Percentiles rank a stretch among this genome's conserved stretches.
Evolutionary conservation across 2,113 vertebrate species (phyloP).

Genomic region (Gasterosteus aculeatus): DNA sequence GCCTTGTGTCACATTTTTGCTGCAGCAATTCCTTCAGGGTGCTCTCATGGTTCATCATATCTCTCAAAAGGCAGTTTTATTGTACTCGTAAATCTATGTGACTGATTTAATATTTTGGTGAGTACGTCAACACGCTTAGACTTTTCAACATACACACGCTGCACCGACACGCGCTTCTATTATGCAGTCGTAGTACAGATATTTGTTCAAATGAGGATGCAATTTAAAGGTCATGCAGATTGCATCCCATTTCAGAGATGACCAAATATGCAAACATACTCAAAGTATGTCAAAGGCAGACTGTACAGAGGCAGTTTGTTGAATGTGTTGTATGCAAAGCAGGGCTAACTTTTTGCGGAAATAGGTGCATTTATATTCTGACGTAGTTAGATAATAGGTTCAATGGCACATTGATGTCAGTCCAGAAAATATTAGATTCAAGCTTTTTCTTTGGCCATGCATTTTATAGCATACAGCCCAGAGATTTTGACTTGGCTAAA

Average conservation of each 20-base stretch:
- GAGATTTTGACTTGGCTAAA: not conserved
- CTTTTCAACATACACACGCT: not conserved
- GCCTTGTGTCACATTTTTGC: slow-evolving; percentile 66
- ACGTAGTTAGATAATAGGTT: not conserved
- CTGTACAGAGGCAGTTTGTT: not conserved
- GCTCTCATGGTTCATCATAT: not conserved
- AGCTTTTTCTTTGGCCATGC: not conserved
- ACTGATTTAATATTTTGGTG: not conserved
- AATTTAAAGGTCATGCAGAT: not conserved
- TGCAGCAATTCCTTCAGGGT: slow-evolving; percentile 7
- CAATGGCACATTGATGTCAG: not conserved
- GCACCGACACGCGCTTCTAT: not conserved
- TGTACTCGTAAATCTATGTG: not conserved
- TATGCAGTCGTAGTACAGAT: not conserved
- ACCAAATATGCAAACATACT: not conserved
- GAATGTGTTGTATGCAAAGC: not conserved
- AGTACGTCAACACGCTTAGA: not conserved
- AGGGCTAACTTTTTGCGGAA: not conserved
- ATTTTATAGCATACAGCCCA: not conserved
- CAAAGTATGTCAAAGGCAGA: not conserved
- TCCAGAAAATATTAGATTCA: not conserved
- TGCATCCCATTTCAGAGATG: not conserved
- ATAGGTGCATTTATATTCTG: not conserved
- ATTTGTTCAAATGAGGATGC: not conserved
- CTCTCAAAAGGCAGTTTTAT: not conserved